phyloP scores from a whole-genome alignment of 2,888 invertebrate genomes.

The Belgica antarctica region DNA sequence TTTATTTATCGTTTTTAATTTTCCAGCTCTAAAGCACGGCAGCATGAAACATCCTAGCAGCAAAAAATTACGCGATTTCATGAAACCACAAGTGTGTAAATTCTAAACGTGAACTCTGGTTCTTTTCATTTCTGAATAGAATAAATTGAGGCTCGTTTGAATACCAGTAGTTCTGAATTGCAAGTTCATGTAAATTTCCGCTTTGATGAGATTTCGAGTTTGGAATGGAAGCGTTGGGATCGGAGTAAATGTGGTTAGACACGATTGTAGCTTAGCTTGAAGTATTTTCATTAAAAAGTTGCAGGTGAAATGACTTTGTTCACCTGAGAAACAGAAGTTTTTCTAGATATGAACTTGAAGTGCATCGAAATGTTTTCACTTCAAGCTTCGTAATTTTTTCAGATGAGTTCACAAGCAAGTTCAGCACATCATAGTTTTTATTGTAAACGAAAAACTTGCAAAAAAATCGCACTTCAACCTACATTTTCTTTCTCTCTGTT shows the following conservation, averaged over 20 bases:
- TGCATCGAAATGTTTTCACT: no score
- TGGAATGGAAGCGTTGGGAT: no score
- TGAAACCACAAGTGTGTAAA: slow-evolving; percentile 17
- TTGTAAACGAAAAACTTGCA: slow-evolving; percentile 2
- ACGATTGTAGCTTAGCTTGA: no score
- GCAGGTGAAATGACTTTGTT: no score
- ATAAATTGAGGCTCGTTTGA: no score
- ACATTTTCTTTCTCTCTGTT: background rate
- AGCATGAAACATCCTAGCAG: background rate
- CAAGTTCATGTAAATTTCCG: background rate
- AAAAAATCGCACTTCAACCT: background rate
- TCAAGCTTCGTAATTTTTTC: no score
- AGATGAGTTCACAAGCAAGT: background rate
- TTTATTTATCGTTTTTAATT: slow-evolving; percentile 37
- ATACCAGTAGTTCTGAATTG: no score
- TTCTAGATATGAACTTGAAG: no score
- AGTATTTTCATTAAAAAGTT: no score
- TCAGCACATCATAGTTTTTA: background rate
- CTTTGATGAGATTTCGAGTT: background rate
- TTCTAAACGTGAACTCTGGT: background rate
- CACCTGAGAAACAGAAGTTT: no score
- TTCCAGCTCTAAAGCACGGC: slow-evolving; percentile 9
- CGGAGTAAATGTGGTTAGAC: no score
- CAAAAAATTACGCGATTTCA: background rate
- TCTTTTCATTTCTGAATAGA: background rate